These are phyloP conservation scores for Mesembrinibis cayennensis DNA, from an alignment of 2,113 vertebrate species.

Conservation along the genomic window DNA sequence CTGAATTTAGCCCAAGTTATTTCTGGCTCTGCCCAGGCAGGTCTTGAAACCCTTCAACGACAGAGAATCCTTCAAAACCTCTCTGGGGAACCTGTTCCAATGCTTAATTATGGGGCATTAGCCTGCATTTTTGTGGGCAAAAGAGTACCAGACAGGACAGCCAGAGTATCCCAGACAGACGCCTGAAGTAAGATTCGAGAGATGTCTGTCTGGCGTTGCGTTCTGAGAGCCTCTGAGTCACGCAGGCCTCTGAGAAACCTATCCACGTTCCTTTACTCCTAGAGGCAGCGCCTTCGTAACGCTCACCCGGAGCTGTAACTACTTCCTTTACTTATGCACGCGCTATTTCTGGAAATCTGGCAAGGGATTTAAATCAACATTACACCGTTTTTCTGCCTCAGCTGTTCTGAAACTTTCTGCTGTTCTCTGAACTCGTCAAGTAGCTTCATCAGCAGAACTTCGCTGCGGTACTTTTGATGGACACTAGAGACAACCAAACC, in stretches of 20 bases:
- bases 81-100: background rate
- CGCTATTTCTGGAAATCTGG: background rate
- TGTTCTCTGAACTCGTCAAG: background rate
- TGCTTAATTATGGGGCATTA: background rate
- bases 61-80: background rate
- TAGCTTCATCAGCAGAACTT: constrained; percentile 35
- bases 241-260: background rate
- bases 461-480: background rate
- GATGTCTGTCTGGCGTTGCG: background rate
- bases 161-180: background rate
- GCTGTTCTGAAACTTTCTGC: constrained; percentile 17
- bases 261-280: background rate
- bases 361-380: constrained; percentile 5
- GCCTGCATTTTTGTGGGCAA: background rate
- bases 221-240: background rate
- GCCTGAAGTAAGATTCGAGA: background rate
- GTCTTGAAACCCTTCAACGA: background rate
- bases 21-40: background rate
- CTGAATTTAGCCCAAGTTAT: background rate
- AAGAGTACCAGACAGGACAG: background rate
- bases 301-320: background rate
- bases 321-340: background rate
- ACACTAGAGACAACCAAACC: background rate
- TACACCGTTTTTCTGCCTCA: constrained; percentile 17
- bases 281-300: background rate